Evolutionary conservation across 1,140 invertebrate genomes (phyloP).

Genomic region (Drosophila pachea): DNA sequence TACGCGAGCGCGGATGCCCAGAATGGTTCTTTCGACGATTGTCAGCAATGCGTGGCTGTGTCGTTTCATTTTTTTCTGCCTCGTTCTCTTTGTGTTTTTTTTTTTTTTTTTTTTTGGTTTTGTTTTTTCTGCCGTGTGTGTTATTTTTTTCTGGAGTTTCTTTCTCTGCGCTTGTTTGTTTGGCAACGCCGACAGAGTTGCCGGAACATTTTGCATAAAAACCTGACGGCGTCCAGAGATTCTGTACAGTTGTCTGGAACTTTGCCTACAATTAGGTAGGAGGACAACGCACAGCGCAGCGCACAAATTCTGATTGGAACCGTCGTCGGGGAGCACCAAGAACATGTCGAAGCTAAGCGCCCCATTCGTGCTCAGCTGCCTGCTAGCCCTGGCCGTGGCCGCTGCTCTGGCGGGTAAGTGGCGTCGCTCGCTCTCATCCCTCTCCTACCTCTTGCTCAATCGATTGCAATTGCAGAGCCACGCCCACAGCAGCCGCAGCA

Average conservation of each 20-base stretch:
- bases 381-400: conserved; percentile 47
- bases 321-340: conserved; percentile 1
- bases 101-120: conserved; percentile 6
- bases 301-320: neutral
- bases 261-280: conserved; percentile 74
- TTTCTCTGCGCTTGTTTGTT: conserved; percentile 4
- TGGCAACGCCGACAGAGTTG: neutral
- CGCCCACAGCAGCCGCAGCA: conserved; percentile 47
- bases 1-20: conserved; percentile 18
- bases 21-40: conserved; percentile 33
- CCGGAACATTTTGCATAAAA: conserved; percentile 73
- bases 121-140: too few relatives aligned
- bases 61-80: conserved; percentile 5
- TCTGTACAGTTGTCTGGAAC: conserved; percentile 69
- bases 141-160: neutral
- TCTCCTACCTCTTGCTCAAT: neutral
- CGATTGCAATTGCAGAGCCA: conserved; percentile 37
- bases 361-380: conserved; percentile 48
- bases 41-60: neutral
- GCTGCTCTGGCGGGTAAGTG: conserved; percentile 47
- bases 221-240: conserved; percentile 51
- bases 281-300: conserved; percentile 10
- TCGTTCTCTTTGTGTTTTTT: conserved; percentile 1
- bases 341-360: conserved; percentile 56
- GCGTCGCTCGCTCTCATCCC: neutral